phyloP scores from a whole-genome alignment of 2,888 invertebrate species.

The Macrophya alboannulata region DNA sequence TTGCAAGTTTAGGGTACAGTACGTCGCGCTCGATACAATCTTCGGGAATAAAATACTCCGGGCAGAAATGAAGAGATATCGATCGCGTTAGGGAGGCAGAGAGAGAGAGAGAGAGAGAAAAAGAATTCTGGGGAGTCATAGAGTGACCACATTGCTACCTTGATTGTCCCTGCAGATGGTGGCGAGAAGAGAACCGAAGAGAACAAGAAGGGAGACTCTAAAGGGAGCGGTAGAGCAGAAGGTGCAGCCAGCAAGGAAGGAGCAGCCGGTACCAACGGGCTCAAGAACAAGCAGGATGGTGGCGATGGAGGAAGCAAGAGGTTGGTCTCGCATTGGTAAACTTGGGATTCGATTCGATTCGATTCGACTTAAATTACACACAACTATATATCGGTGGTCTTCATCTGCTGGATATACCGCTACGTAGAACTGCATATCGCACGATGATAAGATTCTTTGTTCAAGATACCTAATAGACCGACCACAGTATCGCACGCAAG shows the following conservation, averaged over 20 bases:
- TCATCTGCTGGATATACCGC: slow-evolving; percentile 68
- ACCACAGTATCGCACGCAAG: slow-evolving; percentile 73
- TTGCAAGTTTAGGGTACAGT: slow-evolving; percentile 50
- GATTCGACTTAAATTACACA: slow-evolving; percentile 63
- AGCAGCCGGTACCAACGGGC: slow-evolving; percentile 79
- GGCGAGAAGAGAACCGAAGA: slow-evolving; percentile 79
- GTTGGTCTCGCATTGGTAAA: slow-evolving; percentile 80
- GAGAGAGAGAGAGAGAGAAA: slow-evolving; percentile 51
- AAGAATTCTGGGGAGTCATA: slow-evolving; percentile 48
- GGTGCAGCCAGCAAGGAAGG: slow-evolving; percentile 74
- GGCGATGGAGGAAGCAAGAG: slow-evolving; percentile 82
- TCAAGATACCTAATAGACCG: slow-evolving; percentile 59
- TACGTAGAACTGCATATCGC: slow-evolving; percentile 70
- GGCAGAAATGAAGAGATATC: slow-evolving; percentile 13
- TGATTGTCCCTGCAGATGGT: slow-evolving; percentile 76
- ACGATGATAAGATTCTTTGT: slow-evolving; percentile 65
- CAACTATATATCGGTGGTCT: slow-evolving; percentile 72
- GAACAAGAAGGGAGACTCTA: slow-evolving; percentile 76
- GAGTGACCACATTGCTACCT: slow-evolving; percentile 73
- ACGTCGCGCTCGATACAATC: slow-evolving; percentile 61
- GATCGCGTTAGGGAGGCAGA: slow-evolving; percentile 59
- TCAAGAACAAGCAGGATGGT: slow-evolving; percentile 83
- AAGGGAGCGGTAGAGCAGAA: slow-evolving; percentile 78
- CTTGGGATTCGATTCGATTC: slow-evolving; percentile 63
- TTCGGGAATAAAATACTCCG: neutral